Evolutionary conservation across 2,113 vertebrate genomes (phyloP).

Genomic region (Oxygymnocypris stewartii): DNA sequence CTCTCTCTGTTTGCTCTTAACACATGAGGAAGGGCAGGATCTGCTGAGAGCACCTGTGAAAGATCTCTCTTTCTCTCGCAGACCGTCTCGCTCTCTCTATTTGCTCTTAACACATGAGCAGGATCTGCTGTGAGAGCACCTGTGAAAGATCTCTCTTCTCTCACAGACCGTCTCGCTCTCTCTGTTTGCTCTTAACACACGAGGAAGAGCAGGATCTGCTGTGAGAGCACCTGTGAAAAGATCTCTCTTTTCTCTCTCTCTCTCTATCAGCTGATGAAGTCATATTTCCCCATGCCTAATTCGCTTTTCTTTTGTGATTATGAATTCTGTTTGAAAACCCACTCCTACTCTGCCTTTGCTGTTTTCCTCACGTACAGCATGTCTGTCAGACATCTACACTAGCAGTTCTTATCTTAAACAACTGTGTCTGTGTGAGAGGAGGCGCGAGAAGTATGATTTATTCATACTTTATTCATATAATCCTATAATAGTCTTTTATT

Average conservation of each 20-base stretch:
- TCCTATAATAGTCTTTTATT: neutral
- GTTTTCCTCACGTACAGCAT: conserved; percentile 48
- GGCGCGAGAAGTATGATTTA: neutral
- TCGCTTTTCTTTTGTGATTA: conserved; percentile 37
- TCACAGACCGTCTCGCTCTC: neutral
- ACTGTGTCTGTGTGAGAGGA: neutral
- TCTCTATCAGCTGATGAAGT: conserved; percentile 18
- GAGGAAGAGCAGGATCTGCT: neutral
- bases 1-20: no score
- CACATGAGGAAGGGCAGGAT: no score
- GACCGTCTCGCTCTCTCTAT: no score
- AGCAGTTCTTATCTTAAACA: neutral
- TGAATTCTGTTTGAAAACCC: conserved; percentile 53
- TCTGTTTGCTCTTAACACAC: neutral
- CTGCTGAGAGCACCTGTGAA: no score
- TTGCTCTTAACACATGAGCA: no score
- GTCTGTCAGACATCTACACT: conserved; percentile 47
- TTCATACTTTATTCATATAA: no score
- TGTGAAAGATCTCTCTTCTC: no score
- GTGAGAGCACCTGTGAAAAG: neutral
- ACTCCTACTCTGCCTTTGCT: conserved; percentile 57
- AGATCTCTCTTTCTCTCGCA: no score
- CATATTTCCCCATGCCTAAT: conserved; percentile 42
- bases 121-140: no score
- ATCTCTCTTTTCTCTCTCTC: neutral